phyloP scores from a whole-genome alignment of 1,140 invertebrate genomes.

The Formica exsecta region DNA sequence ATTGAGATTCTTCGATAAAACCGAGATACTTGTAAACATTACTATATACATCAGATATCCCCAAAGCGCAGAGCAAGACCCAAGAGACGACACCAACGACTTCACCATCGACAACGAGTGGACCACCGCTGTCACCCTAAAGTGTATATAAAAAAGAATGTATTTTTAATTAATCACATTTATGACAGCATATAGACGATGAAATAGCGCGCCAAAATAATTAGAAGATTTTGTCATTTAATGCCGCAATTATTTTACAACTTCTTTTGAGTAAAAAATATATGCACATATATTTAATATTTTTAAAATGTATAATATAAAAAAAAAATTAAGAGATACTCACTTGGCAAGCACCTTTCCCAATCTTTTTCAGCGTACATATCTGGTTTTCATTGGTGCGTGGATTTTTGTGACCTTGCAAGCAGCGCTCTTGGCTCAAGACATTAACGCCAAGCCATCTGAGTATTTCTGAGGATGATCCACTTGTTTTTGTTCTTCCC shows the following conservation, averaged over 20 bases:
- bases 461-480: not conserved
- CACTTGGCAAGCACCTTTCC: not conserved
- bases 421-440: not conserved
- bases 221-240: not conserved
- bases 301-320: not conserved
- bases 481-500: not conserved
- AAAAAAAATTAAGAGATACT: slow-evolving; percentile 22
- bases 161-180: slow-evolving; percentile 20
- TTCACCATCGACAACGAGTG: slow-evolving; percentile 84
- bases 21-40: slow-evolving; percentile 85
- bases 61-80: slow-evolving; percentile 88
- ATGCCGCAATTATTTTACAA: not conserved
- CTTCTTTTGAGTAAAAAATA: not conserved
- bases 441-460: not conserved
- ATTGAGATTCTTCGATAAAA: slow-evolving; percentile 84
- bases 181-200: not conserved
- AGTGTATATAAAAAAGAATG: slow-evolving; percentile 43
- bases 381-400: slow-evolving; percentile 9
- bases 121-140: slow-evolving; percentile 88
- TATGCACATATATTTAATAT: not conserved
- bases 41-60: slow-evolving; percentile 89
- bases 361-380: slow-evolving; percentile 10
- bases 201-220: not conserved
- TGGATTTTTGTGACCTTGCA: not conserved
- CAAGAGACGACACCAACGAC: slow-evolving; percentile 89